Evolutionary conservation across 2,888 invertebrate species (phyloP).

Genomic region (Stenotaenia linearis): DNA sequence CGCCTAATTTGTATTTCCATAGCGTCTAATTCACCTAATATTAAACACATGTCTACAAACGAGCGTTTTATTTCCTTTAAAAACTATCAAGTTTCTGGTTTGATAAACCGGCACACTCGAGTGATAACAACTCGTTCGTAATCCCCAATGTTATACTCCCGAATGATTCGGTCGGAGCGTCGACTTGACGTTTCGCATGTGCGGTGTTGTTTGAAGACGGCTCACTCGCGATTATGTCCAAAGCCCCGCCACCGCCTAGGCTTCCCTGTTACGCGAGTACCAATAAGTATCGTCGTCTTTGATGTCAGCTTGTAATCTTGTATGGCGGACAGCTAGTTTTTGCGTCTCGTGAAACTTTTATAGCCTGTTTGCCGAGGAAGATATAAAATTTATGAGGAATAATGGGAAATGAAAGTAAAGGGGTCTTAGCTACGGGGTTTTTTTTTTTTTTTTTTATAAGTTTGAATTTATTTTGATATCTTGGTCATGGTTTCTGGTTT

Average conservation of each 20-base stretch:
- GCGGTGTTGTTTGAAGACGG: conserved; percentile 18
- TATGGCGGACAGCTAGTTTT: not conserved
- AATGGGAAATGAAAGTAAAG: not conserved
- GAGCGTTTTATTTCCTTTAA: no score
- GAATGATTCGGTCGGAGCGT: not conserved
- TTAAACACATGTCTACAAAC: not conserved
- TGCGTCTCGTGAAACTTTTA: not conserved
- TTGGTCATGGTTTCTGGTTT: no score
- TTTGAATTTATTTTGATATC: no score
- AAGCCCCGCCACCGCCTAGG: conserved; percentile 12
- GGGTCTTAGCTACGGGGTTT: no score
- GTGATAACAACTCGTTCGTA: not conserved
- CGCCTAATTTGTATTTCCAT: not conserved
- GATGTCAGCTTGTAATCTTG: conserved; percentile 10
- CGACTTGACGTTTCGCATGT: not conserved
- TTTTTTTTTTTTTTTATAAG: no score
- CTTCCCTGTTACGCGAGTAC: conserved; percentile 4
- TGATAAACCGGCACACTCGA: no score
- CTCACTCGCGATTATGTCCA: not conserved
- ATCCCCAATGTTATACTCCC: not conserved
- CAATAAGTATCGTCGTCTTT: not conserved
- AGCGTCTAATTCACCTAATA: not conserved
- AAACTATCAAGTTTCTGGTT: no score
- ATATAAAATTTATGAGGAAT: not conserved
- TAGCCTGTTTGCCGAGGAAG: not conserved